Evolutionary conservation across 2,888 invertebrate genomes (phyloP).

Genomic region (Pseudococcus longispinus): DNA sequence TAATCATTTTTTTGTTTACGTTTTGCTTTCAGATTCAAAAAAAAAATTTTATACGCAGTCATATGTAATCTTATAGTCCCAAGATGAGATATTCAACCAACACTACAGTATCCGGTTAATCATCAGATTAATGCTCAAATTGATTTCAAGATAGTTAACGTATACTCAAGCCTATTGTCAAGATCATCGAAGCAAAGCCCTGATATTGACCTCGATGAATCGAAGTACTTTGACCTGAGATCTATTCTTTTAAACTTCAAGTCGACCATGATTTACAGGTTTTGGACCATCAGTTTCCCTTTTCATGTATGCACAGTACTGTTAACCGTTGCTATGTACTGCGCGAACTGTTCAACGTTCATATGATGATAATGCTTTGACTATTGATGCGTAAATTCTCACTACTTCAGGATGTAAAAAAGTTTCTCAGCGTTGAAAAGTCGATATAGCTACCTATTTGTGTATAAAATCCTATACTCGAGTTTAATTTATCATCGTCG

Average conservation of each 20-base stretch:
- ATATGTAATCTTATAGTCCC: not conserved
- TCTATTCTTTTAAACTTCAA: slow-evolving; percentile 9
- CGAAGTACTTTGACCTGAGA: slow-evolving; percentile 26
- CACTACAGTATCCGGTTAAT: not conserved
- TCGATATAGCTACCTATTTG: no score
- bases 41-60: not conserved
- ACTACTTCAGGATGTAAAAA: not conserved
- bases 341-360: not conserved
- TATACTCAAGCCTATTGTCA: not conserved
- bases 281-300: slow-evolving; percentile 6
- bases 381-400: slow-evolving; percentile 28
- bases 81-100: not conserved
- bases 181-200: slow-evolving; percentile 9
- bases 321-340: slow-evolving; percentile 1
- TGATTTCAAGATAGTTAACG: not conserved
- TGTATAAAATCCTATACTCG: not conserved
- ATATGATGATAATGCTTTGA: not conserved
- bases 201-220: slow-evolving; percentile 40
- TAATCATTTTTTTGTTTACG: not conserved
- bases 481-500: not conserved
- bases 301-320: not conserved
- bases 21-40: not conserved
- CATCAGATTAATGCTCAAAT: not conserved
- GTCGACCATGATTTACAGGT: slow-evolving; percentile 29
- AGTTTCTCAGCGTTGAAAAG: not conserved